Evolutionary conservation across 2,797 vertebrate genomes (phyloP).

Genomic region (Avahi laniger): DNA sequence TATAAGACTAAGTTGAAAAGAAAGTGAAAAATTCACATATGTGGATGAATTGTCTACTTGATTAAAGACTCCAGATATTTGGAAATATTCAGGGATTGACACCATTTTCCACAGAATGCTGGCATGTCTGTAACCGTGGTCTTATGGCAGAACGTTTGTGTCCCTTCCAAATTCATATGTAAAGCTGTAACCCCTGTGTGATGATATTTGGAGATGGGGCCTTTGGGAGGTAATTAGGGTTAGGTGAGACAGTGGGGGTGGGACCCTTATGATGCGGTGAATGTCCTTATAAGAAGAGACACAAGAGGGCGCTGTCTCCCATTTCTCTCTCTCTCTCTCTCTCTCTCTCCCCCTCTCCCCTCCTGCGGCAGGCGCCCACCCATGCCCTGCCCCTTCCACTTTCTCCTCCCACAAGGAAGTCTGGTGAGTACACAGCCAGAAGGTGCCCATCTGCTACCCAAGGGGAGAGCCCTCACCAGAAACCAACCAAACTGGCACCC

Average conservation of each 20-base stretch:
- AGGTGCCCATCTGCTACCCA: not conserved
- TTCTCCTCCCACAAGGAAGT: not conserved
- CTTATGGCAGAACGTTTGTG: not conserved
- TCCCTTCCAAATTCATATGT: not conserved
- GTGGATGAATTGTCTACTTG: constrained; percentile 48
- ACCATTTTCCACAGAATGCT: not conserved
- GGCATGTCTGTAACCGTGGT: not conserved
- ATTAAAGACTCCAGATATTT: constrained; percentile 61
- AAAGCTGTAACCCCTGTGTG: not conserved
- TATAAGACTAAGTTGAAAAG: constrained; percentile 57
- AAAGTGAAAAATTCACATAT: constrained; percentile 60
- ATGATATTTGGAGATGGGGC: not conserved
- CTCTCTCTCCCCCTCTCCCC: too few relatives aligned
- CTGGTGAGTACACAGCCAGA: not conserved
- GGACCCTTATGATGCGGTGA: not conserved
- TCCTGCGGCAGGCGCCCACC: too few relatives aligned
- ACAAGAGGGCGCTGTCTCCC: not conserved
- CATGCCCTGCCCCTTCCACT: too few relatives aligned
- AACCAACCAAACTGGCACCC: not conserved
- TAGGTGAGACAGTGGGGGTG: not conserved
- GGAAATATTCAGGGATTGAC: not conserved
- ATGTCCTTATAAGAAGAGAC: not conserved
- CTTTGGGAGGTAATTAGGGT: not conserved
- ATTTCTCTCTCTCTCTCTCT: not conserved
- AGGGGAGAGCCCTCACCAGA: not conserved